Evolutionary conservation across 2,888 invertebrate species (phyloP).

Genomic region (Aphelenchoides bicaudatus): DNA sequence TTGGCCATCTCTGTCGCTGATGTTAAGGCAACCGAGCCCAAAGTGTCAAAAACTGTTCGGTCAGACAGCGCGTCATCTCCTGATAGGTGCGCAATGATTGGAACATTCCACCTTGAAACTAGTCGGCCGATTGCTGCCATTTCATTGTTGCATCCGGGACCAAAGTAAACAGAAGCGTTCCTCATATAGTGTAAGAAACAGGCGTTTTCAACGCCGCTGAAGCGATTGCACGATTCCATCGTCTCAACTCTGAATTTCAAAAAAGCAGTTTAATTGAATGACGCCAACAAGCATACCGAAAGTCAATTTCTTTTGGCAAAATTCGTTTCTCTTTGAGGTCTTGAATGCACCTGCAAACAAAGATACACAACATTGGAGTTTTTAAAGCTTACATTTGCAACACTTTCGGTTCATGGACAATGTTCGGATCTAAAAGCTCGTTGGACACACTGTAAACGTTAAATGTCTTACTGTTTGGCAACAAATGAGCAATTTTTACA

Average conservation of each 20-base stretch:
- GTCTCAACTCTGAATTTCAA: slow-evolving; percentile 45
- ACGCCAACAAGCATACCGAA: slow-evolving; percentile 28
- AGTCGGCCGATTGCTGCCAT: slow-evolving; percentile 59
- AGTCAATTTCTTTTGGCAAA: slow-evolving; percentile 30
- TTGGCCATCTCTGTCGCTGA: slow-evolving; percentile 60
- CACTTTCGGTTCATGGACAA: slow-evolving; percentile 38
- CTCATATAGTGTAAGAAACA: slow-evolving; percentile 56
- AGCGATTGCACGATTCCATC: slow-evolving; percentile 56
- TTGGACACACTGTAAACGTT: too few relatives aligned
- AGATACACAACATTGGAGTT: too few relatives aligned
- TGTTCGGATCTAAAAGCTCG: too few relatives aligned
- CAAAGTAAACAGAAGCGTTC: slow-evolving; percentile 57
- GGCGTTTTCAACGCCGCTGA: slow-evolving; percentile 56
- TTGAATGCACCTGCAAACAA: too few relatives aligned
- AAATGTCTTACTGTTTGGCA: too few relatives aligned
- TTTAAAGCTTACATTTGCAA: slow-evolving; percentile 36
- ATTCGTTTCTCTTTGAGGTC: slow-evolving; percentile 36
- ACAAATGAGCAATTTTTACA: slow-evolving; percentile 34
- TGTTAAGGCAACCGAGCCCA: slow-evolving; percentile 57
- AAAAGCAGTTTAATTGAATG: background rate
- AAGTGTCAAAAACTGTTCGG: slow-evolving; percentile 51
- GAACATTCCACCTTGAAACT: slow-evolving; percentile 58
- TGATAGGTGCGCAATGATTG: slow-evolving; percentile 59
- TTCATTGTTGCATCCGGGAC: slow-evolving; percentile 59
- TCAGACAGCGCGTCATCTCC: slow-evolving; percentile 56